Percentiles rank a stretch among this genome's conserved stretches.
phyloP scores from a whole-genome alignment of 2,888 invertebrate genomes.

The Diploptera punctata region DNA sequence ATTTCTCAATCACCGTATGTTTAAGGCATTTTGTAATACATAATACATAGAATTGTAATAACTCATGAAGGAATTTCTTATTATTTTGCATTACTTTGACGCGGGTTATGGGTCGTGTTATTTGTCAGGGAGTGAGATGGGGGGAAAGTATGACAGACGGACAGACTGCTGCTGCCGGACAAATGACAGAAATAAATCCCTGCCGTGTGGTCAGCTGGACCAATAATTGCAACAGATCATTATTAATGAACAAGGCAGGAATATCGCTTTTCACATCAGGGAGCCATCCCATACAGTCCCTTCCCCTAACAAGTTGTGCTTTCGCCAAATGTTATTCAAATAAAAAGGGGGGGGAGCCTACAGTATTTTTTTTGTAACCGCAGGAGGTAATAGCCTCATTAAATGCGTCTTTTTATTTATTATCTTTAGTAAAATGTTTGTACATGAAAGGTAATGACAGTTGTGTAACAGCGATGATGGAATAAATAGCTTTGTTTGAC shows the following conservation, averaged over 20 bases:
- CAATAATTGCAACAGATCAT: constrained; percentile 44
- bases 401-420: neutral
- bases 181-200: constrained; percentile 40
- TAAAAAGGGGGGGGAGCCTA: neutral
- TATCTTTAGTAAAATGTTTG: no score
- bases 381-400: constrained; percentile 19
- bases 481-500: no score
- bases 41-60: no score
- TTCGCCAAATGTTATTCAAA: constrained; percentile 17
- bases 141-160: constrained; percentile 1
- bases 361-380: neutral
- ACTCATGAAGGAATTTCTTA: neutral
- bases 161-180: constrained; percentile 28
- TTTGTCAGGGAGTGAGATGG: constrained; percentile 19
- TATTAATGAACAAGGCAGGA: constrained; percentile 44
- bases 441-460: no score
- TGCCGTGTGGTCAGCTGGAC: constrained; percentile 33
- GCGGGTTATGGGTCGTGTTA: neutral
- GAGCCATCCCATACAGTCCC: constrained; percentile 31
- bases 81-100: neutral
- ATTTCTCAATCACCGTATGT: no score
- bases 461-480: no score
- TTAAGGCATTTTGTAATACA: no score
- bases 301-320: constrained; percentile 17
- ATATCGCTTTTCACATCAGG: constrained; percentile 41